Percentiles rank a stretch among this genome's conserved stretches.
phyloP scores from a whole-genome alignment of 2,888 invertebrate genomes.

The Dasysyrphus tricinctus region DNA sequence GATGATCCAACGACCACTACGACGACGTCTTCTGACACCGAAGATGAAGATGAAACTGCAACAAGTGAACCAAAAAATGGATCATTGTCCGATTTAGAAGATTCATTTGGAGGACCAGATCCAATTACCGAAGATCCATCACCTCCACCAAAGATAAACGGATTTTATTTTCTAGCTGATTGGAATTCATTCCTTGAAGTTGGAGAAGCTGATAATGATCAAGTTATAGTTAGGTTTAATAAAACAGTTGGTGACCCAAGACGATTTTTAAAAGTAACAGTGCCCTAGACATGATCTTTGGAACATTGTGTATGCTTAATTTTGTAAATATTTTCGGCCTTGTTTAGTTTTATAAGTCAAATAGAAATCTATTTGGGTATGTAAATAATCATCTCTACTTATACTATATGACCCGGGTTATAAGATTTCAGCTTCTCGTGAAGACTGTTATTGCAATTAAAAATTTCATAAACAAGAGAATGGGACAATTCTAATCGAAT shows the following conservation, averaged over 20 bases:
- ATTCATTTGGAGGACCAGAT: conserved; percentile 88
- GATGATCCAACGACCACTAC: conserved; percentile 62
- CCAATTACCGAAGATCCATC: conserved; percentile 86
- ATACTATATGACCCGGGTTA: background rate
- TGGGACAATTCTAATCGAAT: no score
- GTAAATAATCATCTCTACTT: background rate
- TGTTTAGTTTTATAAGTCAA: background rate
- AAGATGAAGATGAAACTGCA: conserved; percentile 69
- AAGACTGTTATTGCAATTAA: no score
- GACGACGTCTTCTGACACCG: conserved; percentile 58
- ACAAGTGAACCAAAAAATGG: conserved; percentile 82
- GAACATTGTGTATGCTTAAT: background rate
- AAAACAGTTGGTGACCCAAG: conserved; percentile 92
- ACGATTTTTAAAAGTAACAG: conserved; percentile 89
- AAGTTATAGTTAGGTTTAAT: conserved; percentile 91
- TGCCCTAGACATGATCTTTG: conserved; percentile 85
- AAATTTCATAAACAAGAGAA: no score
- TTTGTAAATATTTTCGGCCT: conserved; percentile 58
- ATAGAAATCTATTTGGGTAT: background rate
- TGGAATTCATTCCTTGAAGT: conserved; percentile 95
- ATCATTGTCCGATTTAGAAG: conserved; percentile 87
- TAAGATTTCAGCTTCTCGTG: background rate
- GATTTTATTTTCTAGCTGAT: conserved; percentile 93
- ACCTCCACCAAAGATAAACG: conserved; percentile 89
- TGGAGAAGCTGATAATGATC: conserved; percentile 88